phyloP scores from a whole-genome alignment of 2,797 vertebrate species.

The Dendrocincla tyrannina region DNA sequence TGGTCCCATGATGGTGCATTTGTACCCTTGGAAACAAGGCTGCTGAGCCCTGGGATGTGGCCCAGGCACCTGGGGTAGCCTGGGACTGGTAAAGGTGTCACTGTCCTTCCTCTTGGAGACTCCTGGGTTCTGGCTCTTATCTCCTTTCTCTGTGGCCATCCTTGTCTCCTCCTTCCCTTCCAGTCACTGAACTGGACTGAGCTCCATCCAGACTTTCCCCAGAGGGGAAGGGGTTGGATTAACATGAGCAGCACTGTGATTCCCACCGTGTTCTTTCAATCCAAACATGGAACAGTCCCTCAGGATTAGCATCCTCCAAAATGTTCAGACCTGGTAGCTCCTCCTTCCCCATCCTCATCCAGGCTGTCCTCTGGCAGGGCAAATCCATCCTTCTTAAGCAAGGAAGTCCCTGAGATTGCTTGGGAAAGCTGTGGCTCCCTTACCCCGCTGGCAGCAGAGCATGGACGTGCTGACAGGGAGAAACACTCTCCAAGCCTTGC shows the following conservation, averaged over 20 bases:
- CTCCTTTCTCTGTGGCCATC: background rate
- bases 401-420: background rate
- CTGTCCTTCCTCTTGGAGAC: background rate
- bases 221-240: background rate
- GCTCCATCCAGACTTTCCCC: background rate
- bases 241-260: background rate
- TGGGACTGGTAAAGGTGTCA: background rate
- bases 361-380: background rate
- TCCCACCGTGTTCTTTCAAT: background rate
- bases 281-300: background rate
- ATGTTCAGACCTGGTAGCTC: background rate
- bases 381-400: background rate
- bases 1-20: accelerated
- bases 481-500: background rate
- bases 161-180: background rate
- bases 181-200: background rate
- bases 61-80: background rate
- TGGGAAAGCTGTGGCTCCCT: background rate
- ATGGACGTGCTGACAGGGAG: accelerated
- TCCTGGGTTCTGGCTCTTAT: background rate
- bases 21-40: background rate
- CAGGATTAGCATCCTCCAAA: background rate
- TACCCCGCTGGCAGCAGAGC: background rate
- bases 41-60: background rate
- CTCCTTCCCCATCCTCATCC: background rate